A percentile compares a stretch with the other conserved stretches of the same genome.
These are phyloP conservation scores for Parus major DNA, from an alignment of 2,113 vertebrate species.

Conservation along the genomic window DNA sequence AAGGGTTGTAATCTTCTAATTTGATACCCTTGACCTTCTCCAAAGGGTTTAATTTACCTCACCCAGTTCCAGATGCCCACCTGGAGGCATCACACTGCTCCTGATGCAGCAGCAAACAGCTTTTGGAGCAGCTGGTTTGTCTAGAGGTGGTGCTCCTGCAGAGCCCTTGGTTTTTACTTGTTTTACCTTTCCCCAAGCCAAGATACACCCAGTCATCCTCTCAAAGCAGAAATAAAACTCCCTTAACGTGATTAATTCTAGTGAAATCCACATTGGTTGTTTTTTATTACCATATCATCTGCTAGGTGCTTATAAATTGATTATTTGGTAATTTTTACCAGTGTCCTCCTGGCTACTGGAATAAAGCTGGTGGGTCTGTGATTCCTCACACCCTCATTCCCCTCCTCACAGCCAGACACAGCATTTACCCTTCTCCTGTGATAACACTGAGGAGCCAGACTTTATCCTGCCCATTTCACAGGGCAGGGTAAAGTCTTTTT, in stretches of 20 bases:
- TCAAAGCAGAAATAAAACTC: neutral
- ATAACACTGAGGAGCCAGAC: neutral
- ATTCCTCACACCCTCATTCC: neutral
- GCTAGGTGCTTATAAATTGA: neutral
- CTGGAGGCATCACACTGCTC: neutral
- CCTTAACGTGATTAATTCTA: neutral
- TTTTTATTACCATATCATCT: neutral
- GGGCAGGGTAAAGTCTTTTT: too few species aligned
- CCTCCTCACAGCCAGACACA: neutral
- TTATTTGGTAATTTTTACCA: neutral
- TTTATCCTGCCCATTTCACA: neutral
- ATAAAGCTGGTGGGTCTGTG: neutral
- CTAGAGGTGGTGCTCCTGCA: neutral
- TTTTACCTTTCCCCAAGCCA: neutral
- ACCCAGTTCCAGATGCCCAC: neutral
- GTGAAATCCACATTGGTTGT: fast-evolving
- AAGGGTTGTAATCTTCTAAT: neutral
- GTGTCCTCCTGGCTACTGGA: neutral
- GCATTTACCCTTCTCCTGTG: neutral
- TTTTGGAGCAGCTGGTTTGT: neutral
- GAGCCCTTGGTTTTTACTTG: neutral
- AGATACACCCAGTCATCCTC: neutral
- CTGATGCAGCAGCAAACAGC: neutral
- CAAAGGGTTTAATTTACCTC: neutral
- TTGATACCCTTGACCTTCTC: neutral